Percentiles rank a stretch among this genome's conserved stretches.
These are phyloP conservation scores for Aviceda subcristata DNA, from an alignment of 2,113 vertebrate genomes.

Conservation along the genomic window DNA sequence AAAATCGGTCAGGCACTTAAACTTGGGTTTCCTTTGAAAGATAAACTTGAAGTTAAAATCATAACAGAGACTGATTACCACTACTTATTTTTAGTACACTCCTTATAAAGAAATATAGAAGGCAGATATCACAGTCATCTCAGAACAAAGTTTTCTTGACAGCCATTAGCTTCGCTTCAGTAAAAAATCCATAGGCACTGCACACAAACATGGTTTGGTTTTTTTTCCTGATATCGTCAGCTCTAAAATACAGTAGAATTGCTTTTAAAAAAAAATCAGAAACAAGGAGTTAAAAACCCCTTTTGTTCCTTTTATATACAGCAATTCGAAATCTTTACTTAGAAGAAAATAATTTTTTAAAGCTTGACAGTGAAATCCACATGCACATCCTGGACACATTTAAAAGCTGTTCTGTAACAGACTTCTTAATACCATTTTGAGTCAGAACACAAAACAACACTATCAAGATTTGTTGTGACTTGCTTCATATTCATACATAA, in stretches of 20 bases:
- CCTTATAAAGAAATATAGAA: background rate
- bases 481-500: background rate
- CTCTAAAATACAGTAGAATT: background rate
- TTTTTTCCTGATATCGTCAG: background rate
- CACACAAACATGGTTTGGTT: background rate
- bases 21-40: background rate
- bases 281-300: background rate
- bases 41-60: background rate
- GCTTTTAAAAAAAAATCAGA: background rate
- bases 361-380: background rate
- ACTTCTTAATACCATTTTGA: background rate
- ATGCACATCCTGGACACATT: background rate
- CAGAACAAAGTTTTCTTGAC: background rate
- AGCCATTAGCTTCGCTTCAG: background rate
- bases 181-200: background rate
- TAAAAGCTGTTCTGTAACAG: background rate
- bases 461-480: slow-evolving; percentile 38
- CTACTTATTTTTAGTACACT: background rate
- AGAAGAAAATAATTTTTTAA: background rate
- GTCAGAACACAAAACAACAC: background rate
- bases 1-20: background rate
- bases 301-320: background rate
- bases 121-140: background rate
- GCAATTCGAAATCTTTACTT: background rate
- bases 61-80: background rate